Base-by-base conservation (phyloP, 2,888 invertebrate genomes). In the Volucella bombylans region DNA sequence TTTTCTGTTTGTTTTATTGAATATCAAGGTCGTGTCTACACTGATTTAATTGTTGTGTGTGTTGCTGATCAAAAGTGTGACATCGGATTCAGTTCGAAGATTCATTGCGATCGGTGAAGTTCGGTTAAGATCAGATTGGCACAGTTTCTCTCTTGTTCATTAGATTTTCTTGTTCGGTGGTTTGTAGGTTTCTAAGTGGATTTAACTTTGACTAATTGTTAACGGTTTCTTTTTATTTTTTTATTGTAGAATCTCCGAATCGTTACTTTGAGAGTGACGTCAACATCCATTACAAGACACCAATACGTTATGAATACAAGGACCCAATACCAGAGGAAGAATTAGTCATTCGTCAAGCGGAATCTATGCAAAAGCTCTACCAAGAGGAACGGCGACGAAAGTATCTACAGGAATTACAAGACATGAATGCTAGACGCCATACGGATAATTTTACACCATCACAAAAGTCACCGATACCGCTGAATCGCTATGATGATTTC, bases 391-490 rank as follows among this genome's bases (percentile, higher is more conserved):
- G 95, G 88, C 94, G 97, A 89, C 95, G 96, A 91, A 97, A 98
- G 92, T 97, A 98, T 92, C 94, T 97, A 89, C 96, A 97, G 93
- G 98, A 98, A 92, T 93, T 98, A 86, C 97, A 97, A 93, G 98
- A 98, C 92, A 97, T 97, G 94, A 97, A 97, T 93, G 97, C 96
- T 89, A 94, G 98, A 86, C 95, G 98, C 88, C 98, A 98, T 92
- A 96, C 97, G 87, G 98, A 98, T 92, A 97, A 97, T 92, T 98
- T 97, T 90, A 96, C 96, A 89, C 97, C 97, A 52, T 95, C 97
- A 54, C 97, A 97, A 92, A 98, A 98, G 92, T 97, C 97, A 11
- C 97, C 98, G 55, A 97, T 98, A 79, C 95, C 98, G 8, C 92
- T 97, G 86, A 97, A 98, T 92, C 94, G 98, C 88, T 98, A 98